Evolutionary conservation across 2,113 vertebrate genomes (phyloP).

Genomic region (Scytalopus superciliaris): DNA sequence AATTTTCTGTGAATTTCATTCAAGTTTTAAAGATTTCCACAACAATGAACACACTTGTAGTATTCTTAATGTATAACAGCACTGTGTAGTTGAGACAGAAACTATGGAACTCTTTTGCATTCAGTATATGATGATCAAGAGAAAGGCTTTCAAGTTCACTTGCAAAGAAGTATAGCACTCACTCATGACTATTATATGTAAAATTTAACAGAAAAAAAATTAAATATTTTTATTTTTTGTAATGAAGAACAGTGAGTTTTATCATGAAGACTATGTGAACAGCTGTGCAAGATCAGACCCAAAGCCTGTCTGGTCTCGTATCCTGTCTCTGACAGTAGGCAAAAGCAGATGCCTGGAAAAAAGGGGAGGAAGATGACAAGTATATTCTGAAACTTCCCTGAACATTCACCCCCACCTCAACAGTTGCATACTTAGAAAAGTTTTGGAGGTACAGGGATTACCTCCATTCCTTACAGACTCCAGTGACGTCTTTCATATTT

Average conservation of each 20-base stretch:
- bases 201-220: not conserved
- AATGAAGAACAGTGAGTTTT: not conserved
- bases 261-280: not conserved
- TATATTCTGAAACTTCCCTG: not conserved
- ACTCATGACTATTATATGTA: not conserved
- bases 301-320: not conserved
- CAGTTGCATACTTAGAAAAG: not conserved
- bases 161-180: not conserved
- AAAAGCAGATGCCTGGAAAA: slow-evolving; percentile 23
- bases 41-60: not conserved
- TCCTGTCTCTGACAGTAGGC: slow-evolving; percentile 20
- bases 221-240: not conserved
- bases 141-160: not conserved
- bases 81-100: not conserved
- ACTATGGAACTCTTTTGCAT: not conserved
- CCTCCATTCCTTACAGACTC: not conserved
- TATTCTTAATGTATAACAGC: not conserved
- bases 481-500: not conserved
- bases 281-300: slow-evolving; percentile 1
- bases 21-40: not conserved
- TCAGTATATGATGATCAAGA: not conserved
- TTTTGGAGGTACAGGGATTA: not conserved
- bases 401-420: not conserved
- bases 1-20: not conserved
- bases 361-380: not conserved